These are phyloP conservation scores for Microctenopoma stevenorrisi DNA, from an alignment of 2,797 vertebrate genomes.

Conservation along the genomic window DNA sequence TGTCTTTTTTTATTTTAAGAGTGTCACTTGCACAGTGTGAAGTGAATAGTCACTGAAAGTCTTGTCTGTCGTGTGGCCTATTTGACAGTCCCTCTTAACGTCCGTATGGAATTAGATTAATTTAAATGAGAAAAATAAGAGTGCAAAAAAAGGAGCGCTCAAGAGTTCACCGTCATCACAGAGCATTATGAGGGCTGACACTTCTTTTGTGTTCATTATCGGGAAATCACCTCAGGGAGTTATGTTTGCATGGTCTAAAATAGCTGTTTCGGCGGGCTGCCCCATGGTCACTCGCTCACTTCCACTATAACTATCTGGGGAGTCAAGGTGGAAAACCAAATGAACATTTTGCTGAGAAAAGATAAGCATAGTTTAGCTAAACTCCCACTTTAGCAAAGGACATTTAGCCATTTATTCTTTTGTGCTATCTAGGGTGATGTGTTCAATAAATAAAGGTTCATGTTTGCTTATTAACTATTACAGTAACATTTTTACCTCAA, in stretches of 20 bases:
- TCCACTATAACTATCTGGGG: constrained; percentile 60
- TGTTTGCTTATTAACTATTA: constrained; percentile 13
- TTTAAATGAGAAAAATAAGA: constrained; percentile 76
- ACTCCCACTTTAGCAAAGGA: constrained; percentile 54
- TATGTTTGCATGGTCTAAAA: constrained; percentile 81
- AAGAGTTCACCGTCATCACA: constrained; percentile 79
- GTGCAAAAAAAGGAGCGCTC: constrained; percentile 50
- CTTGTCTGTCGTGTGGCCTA: constrained; percentile 72
- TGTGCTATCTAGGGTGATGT: constrained; percentile 26
- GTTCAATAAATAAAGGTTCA: constrained; percentile 25
- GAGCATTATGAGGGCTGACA: constrained; percentile 82
- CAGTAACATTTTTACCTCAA: neutral
- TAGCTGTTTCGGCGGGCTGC: constrained; percentile 76
- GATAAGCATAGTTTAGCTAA: constrained; percentile 52
- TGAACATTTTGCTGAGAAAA: constrained; percentile 57
- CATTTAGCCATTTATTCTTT: constrained; percentile 53
- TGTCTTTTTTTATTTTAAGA: neutral
- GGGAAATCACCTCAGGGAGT: constrained; percentile 83
- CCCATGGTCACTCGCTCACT: constrained; percentile 58
- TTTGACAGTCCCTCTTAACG: constrained; percentile 73
- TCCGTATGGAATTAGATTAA: constrained; percentile 82
- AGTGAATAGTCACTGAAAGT: constrained; percentile 53
- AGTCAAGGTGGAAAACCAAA: constrained; percentile 69
- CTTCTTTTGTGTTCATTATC: constrained; percentile 87
- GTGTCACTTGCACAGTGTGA: constrained; percentile 44